Evolutionary conservation across 2,888 invertebrate genomes (phyloP).

Genomic region (Agonopterix heracliana): DNA sequence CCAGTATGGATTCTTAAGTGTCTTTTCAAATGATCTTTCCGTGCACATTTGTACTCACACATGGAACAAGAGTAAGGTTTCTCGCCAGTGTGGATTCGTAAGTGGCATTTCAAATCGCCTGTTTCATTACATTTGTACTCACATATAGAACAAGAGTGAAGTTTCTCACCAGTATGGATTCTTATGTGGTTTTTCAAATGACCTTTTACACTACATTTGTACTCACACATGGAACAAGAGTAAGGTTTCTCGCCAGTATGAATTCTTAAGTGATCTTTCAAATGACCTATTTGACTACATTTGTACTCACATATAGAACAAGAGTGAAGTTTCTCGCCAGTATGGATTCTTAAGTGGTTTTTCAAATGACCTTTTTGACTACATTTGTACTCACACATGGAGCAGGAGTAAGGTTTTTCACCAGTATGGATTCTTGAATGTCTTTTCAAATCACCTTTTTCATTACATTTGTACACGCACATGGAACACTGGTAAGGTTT

Average conservation of each 20-base stretch:
- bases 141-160: too few relatives aligned
- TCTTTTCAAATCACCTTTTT: neutral
- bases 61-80: constrained; percentile 8
- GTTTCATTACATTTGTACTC: too few relatives aligned
- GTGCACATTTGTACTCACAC: neutral
- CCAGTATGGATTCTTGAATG: constrained; percentile 12
- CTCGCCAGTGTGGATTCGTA: too few relatives aligned
- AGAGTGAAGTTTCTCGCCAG: neutral
- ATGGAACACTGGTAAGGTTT: neutral
- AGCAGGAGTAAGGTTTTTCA: neutral
- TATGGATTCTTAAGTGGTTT: constrained; percentile 11
- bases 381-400: constrained; percentile 1
- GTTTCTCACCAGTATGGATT: too few relatives aligned
- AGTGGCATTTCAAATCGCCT: too few relatives aligned
- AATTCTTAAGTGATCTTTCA: constrained; percentile 11
- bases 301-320: constrained; percentile 8
- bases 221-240: too few relatives aligned
- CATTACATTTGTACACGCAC: neutral
- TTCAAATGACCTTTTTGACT: neutral
- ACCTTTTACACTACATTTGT: too few relatives aligned
- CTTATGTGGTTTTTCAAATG: too few relatives aligned
- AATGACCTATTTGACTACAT: constrained; percentile 1
- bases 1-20: too few relatives aligned
- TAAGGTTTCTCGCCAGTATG: too few relatives aligned
- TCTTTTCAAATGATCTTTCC: neutral